A percentile compares a stretch with the other conserved stretches of the same genome.
Conservation (phyloP, 2,113 vertebrate genomes). For the Bagarius yarrelli region DNA sequence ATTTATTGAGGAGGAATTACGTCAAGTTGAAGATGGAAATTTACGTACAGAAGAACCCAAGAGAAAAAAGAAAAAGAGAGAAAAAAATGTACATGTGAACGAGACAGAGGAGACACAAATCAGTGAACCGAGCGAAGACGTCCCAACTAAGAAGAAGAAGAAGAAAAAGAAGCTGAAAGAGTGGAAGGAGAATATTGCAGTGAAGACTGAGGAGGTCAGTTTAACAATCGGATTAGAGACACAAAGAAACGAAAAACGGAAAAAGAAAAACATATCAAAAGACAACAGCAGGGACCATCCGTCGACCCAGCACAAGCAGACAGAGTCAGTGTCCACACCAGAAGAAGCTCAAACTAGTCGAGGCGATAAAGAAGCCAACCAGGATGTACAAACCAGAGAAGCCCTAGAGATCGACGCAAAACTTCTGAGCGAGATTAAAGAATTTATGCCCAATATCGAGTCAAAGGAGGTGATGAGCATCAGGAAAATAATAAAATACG, state of each 20-base stretch:
- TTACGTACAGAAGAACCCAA: neutral
- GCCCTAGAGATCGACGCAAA: neutral
- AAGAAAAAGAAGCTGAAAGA: neutral
- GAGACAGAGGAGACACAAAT: neutral
- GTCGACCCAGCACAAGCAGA: neutral
- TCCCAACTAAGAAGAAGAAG: neutral
- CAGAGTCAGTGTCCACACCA: neutral
- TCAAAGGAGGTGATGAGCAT: neutral
- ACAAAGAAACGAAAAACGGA: neutral
- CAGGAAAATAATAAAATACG: slow-evolving; percentile 37
- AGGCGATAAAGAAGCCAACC: neutral
- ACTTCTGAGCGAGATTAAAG: slow-evolving; percentile 30
- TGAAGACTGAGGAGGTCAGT: neutral
- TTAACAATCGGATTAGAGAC: neutral
- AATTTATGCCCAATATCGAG: slow-evolving; percentile 39
- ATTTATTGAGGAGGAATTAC: neutral
- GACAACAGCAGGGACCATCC: too few species aligned
- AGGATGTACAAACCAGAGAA: neutral
- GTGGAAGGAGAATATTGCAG: neutral
- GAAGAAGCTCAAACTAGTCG: neutral
- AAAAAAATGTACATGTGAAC: neutral
- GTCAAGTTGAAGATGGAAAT: neutral
- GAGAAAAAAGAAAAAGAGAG: neutral
- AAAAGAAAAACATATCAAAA: slow-evolving; percentile 14
- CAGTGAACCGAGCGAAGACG: neutral